phyloP scores from a whole-genome alignment of 2,797 vertebrate species.

The Emys orbicularis region DNA sequence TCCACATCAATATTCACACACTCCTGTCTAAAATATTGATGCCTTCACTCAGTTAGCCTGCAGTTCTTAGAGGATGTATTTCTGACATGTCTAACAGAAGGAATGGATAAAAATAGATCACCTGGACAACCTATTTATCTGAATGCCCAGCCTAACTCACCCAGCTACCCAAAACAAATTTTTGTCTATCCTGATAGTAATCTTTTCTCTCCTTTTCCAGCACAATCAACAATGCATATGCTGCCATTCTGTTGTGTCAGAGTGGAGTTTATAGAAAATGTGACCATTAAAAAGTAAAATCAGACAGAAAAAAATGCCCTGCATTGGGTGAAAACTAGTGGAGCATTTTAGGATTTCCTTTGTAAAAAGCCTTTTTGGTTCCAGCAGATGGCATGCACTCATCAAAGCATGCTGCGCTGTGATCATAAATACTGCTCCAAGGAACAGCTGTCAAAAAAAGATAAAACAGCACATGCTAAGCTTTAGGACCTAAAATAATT shows the following conservation, averaged over 20 bases:
- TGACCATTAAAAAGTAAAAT: background rate
- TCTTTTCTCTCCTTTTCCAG: background rate
- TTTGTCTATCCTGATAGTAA: background rate
- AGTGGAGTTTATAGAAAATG: background rate
- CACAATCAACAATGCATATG: background rate
- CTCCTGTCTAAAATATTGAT: background rate
- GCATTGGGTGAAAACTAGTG: background rate
- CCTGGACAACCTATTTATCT: background rate
- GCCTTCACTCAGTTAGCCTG: background rate
- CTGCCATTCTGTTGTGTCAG: background rate
- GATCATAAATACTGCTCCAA: conserved; percentile 16
- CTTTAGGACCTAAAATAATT: conserved; percentile 34
- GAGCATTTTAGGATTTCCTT: conserved; percentile 27
- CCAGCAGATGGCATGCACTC: conserved; percentile 71
- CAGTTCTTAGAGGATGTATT: background rate
- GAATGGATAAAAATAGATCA: background rate
- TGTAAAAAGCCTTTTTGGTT: conserved; percentile 12
- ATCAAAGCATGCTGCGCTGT: conserved; percentile 26
- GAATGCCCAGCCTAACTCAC: background rate
- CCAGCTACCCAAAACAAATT: background rate
- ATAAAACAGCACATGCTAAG: background rate
- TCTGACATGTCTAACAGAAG: background rate
- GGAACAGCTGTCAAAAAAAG: conserved; percentile 45
- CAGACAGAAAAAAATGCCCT: background rate
- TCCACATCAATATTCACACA: background rate